These are phyloP conservation scores for Cassiopea xamachana DNA, from an alignment of 30 jellyfish, hydroid and myxozoan genomes.

Conservation along the genomic window DNA sequence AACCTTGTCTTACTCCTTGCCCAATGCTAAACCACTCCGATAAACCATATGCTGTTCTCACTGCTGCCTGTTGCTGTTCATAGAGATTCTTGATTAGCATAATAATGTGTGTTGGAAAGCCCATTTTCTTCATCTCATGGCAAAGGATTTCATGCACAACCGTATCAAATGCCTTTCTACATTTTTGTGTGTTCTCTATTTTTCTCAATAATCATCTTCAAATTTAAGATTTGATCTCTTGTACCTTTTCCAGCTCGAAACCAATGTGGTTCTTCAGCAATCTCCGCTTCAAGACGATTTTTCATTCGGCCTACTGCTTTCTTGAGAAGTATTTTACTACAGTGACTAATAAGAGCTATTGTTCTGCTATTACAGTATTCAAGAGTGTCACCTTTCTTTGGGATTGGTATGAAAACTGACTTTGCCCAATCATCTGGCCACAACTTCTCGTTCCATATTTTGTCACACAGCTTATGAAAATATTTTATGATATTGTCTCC, in stretches of 20 bases:
- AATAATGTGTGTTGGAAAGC: constrained; percentile 43
- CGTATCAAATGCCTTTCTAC: constrained; percentile 52
- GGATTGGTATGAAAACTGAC: constrained; percentile 22
- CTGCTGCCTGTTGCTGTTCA: constrained; percentile 46
- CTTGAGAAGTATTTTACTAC: constrained; percentile 46
- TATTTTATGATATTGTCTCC: background rate
- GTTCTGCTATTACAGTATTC: constrained; percentile 14
- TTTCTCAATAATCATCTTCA: constrained; percentile 16
- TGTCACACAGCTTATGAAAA: no score
- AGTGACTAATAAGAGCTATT: constrained; percentile 51
- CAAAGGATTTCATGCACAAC: constrained; percentile 32
- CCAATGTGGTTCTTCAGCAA: constrained; percentile 19
- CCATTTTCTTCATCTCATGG: constrained; percentile 33
- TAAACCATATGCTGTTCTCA: constrained; percentile 42
- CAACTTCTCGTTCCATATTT: background rate
- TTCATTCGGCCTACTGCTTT: background rate
- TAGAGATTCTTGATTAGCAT: constrained; percentile 27
- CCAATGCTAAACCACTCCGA: constrained; percentile 49
- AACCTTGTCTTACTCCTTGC: constrained; percentile 70
- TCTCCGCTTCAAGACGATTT: background rate
- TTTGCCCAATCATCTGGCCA: constrained; percentile 40
- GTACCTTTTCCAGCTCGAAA: constrained; percentile 20
- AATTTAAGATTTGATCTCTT: constrained; percentile 18
- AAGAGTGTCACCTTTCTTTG: constrained; percentile 25
- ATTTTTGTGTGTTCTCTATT: constrained; percentile 1